Evolutionary conservation across 2,888 invertebrate genomes (phyloP), one percentile per base, ranked within the genome.

Genomic region (Polyploca ridens): DNA sequence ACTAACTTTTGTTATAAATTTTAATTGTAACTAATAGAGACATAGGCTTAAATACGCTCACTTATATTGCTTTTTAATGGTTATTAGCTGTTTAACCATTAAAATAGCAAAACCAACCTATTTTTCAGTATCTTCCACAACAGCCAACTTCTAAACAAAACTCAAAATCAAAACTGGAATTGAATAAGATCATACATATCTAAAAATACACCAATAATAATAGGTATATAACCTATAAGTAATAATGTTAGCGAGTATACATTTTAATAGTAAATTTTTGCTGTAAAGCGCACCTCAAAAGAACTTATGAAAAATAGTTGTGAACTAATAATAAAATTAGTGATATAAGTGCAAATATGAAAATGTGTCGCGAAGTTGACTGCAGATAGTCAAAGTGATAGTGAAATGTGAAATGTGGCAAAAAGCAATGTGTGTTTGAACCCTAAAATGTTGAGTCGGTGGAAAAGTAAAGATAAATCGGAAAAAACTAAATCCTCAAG

Each of bases 391-490:
- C 49, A 66, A 70, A 62, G 69, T 67, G 73, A 70, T 68, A 60
- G 69, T 69, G 71, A 35, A 6, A 3, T 10, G 54, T 19, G 54
- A 19, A 54, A 19, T 54, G 54, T 54, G 19, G 19, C 54, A 19
- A 5, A 16, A 49, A 19, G 19, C 54, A 8, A 54, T 54, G 14
- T 19, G 54, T 16, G 10, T 54, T 54, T 72, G 71, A 69, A 74
- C 70, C 66, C 74, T 69, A 84, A 71, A 88, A 97, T 97, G 97
- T 94, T 97, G 89, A 97, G 96, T 83, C 96, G 97, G 83, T 97
- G 97, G 97, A 97, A 97, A 89, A 97, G 96, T 87, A 97, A 97
- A 95, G 97, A 97, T 90, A 97, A 97, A 90, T 94, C 96, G 74
- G 95, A 96, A 83, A 97, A 97, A 90, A 95, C 95, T 70, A 95